phyloP scores from a whole-genome alignment of 2,797 vertebrate genomes.

The Heliangelus exortis region DNA sequence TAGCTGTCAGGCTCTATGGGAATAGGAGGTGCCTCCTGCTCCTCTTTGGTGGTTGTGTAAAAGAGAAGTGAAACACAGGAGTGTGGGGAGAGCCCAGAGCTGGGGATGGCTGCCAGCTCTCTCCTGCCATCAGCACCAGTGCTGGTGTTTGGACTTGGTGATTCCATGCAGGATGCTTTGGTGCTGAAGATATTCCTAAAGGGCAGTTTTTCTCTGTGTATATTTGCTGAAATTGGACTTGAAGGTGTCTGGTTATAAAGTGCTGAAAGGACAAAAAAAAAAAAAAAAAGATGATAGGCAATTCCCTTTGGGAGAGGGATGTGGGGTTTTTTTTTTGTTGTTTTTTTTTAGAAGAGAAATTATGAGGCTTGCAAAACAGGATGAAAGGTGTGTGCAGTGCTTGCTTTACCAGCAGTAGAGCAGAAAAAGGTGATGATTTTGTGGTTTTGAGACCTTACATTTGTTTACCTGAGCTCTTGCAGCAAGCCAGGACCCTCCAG shows the following conservation, averaged over 20 bases:
- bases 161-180: fast-evolving
- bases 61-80: background rate
- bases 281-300: background rate
- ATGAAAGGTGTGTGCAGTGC: too few species aligned
- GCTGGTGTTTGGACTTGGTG: fast-evolving
- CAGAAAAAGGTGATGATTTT: background rate
- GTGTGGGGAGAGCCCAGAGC: background rate
- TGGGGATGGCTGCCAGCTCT: background rate
- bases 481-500: background rate
- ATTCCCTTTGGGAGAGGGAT: background rate
- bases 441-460: background rate
- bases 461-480: background rate
- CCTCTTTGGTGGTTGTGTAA: background rate
- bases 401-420: background rate
- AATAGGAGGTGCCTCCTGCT: background rate
- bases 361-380: background rate
- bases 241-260: background rate
- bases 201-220: background rate
- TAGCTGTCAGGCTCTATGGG: background rate
- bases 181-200: background rate
- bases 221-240: background rate
- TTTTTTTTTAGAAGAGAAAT: background rate
- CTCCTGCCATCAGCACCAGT: fast-evolving
- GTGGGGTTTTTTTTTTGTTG: too few species aligned
- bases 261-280: background rate